phyloP scores from a whole-genome alignment of 2,888 invertebrate species.

The Cybosia mesomella region DNA sequence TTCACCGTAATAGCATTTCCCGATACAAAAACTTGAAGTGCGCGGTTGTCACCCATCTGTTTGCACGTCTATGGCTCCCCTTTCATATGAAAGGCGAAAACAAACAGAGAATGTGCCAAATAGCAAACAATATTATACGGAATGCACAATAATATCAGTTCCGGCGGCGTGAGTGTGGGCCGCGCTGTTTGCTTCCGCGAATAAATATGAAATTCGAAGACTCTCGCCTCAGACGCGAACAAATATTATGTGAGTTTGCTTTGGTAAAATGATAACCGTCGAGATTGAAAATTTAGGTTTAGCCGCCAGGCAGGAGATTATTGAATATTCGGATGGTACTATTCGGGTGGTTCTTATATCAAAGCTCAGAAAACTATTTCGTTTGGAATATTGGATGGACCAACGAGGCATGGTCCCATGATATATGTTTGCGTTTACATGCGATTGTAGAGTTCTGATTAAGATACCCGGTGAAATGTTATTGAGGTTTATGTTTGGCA shows the following conservation, averaged over 20 bases:
- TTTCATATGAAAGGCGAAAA: conserved; percentile 86
- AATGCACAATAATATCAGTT: conserved; percentile 88
- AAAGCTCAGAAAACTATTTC: conserved; percentile 26
- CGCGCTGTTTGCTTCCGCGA: conserved; percentile 81
- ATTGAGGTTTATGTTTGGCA: neutral
- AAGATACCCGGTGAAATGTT: neutral
- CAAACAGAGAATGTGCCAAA: conserved; percentile 87
- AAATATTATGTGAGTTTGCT: conserved; percentile 85
- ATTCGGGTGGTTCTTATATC: conserved; percentile 53
- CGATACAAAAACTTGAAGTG: conserved; percentile 74
- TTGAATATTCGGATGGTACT: conserved; percentile 59
- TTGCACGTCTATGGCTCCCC: conserved; percentile 84
- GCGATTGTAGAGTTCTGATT: neutral
- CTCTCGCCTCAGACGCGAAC: conserved; percentile 77
- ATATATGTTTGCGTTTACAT: neutral
- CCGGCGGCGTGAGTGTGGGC: conserved; percentile 77
- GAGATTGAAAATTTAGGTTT: conserved; percentile 85
- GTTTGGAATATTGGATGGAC: conserved; percentile 7
- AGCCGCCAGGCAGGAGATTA: conserved; percentile 72
- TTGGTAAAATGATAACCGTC: conserved; percentile 86
- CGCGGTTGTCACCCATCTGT: conserved; percentile 80
- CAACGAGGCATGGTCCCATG: neutral
- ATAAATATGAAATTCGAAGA: conserved; percentile 87
- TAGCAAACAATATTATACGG: conserved; percentile 88
- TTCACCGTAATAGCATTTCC: conserved; percentile 76